Conservation (phyloP, 1,140 invertebrate genomes). For the Cylas formicarius region DNA sequence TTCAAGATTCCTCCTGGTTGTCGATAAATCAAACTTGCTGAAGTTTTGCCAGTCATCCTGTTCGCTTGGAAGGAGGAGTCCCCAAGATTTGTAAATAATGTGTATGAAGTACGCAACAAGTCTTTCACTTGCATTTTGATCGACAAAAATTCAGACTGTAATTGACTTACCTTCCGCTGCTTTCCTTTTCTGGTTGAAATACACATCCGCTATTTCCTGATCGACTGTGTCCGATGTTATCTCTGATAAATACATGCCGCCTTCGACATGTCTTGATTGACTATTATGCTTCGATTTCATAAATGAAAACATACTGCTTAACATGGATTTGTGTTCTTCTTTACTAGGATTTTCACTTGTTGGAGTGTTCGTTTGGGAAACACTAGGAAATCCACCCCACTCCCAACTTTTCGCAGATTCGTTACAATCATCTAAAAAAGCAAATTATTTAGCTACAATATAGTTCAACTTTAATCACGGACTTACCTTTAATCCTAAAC, state of each 20-base stretch:
- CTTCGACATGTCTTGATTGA: constrained; percentile 43
- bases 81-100: no score
- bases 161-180: constrained; percentile 18
- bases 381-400: constrained; percentile 89
- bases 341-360: constrained; percentile 35
- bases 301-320: constrained; percentile 87
- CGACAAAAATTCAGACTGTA: no score
- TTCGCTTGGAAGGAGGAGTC: no score
- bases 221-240: constrained; percentile 81
- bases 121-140: no score
- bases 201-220: constrained; percentile 82
- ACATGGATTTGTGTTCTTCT: constrained; percentile 64
- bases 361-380: constrained; percentile 33
- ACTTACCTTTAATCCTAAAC: constrained; percentile 49
- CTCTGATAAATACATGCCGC: constrained; percentile 91
- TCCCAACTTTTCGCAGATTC: constrained; percentile 69
- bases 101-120: no score
- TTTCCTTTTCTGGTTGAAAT: constrained; percentile 61
- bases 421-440: constrained; percentile 43
- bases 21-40: not conserved
- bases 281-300: constrained; percentile 77
- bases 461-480: not conserved
- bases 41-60: no score
- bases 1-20: not conserved
- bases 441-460: constrained; percentile 6